Conservation (phyloP, 2,797 vertebrate genomes). For the Peromyscus attwateri region DNA sequence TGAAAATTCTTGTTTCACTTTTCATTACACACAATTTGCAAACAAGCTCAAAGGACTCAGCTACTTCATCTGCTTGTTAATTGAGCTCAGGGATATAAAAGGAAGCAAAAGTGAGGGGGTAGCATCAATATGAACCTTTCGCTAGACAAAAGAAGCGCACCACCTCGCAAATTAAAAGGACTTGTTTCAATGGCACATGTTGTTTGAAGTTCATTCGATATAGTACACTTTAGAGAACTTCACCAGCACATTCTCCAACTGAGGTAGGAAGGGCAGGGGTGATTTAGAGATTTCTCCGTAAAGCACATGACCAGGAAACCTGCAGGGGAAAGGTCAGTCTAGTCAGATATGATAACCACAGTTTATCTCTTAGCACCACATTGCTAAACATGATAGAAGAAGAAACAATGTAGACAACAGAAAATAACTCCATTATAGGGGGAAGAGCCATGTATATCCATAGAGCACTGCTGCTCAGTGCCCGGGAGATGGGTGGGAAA, state of each 20-base stretch:
- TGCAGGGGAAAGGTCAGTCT: slow-evolving; percentile 58
- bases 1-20: slow-evolving; percentile 2
- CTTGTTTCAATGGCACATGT: background rate
- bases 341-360: slow-evolving; percentile 57
- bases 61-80: slow-evolving; percentile 60
- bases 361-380: slow-evolving; percentile 47
- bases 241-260: background rate
- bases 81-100: slow-evolving; percentile 50
- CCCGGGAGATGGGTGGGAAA: slow-evolving; percentile 61
- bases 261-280: background rate
- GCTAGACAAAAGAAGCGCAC: background rate
- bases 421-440: slow-evolving; percentile 60
- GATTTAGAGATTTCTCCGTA: background rate
- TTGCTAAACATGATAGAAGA: slow-evolving; percentile 64
- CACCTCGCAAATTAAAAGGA: slow-evolving; percentile 31
- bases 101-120: slow-evolving; percentile 57
- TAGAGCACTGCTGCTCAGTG: slow-evolving; percentile 60
- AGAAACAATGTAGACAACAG: slow-evolving; percentile 74
- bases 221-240: background rate
- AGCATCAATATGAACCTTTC: slow-evolving; percentile 13
- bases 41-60: slow-evolving; percentile 44
- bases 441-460: slow-evolving; percentile 67
- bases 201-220: slow-evolving; percentile 42
- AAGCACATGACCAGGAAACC: background rate
- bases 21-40: background rate